Evolutionary conservation across 30 jellyfish, hydroid and myxozoan genomes (phyloP).

Genomic region (Hydra vulgaris): DNA sequence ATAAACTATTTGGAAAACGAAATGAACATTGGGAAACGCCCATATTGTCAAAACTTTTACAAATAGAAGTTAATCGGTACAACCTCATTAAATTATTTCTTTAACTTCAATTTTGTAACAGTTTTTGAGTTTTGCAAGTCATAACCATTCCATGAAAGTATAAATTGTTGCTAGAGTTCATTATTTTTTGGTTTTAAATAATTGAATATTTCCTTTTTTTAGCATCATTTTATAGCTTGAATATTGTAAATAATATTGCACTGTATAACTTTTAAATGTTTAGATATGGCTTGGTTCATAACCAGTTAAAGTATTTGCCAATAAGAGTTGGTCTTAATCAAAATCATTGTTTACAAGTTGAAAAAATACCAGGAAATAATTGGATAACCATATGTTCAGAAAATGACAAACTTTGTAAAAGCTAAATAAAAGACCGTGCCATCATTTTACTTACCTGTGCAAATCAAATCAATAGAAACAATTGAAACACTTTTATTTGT

Average conservation of each 20-base stretch:
- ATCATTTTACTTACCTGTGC: not conserved
- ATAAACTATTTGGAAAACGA: conserved; percentile 18
- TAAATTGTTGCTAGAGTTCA: too few species aligned
- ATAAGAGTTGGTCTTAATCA: conserved; percentile 20
- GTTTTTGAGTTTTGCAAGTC: too few species aligned
- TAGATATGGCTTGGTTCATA: conserved; percentile 18
- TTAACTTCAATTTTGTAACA: too few species aligned
- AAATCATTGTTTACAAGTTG: conserved; percentile 28
- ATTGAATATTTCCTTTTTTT: too few species aligned
- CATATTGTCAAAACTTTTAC: conserved; percentile 10
- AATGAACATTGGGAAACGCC: conserved; percentile 33
- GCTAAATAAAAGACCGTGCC: not conserved
- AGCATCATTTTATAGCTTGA: too few species aligned
- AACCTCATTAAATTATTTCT: not conserved
- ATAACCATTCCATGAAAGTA: too few species aligned
- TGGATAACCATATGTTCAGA: conserved; percentile 25
- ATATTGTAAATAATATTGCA: too few species aligned
- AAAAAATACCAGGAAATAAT: conserved; percentile 2
- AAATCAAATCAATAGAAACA: not conserved
- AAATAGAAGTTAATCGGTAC: conserved; percentile 24
- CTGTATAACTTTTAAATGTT: too few species aligned
- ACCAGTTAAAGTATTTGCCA: conserved; percentile 5
- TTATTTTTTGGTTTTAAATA: too few species aligned
- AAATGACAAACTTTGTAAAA: conserved; percentile 15
- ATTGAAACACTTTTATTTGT: too few species aligned